phyloP scores from a whole-genome alignment of 2,888 invertebrate species.

The Hypomecis atomaria region DNA sequence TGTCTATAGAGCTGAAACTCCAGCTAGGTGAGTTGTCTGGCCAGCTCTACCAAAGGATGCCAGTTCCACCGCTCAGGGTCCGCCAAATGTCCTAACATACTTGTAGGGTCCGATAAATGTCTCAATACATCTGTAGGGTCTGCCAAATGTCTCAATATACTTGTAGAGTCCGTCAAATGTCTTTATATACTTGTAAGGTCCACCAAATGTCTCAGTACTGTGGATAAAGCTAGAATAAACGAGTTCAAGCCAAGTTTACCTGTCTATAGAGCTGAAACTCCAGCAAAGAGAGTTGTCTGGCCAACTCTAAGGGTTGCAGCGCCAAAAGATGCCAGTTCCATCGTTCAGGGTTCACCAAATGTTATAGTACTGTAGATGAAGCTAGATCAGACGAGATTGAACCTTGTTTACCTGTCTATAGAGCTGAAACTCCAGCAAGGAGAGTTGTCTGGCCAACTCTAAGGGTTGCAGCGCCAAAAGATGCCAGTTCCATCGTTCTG shows the following conservation, averaged over 20 bases:
- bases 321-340: slow-evolving; percentile 83
- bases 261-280: slow-evolving; percentile 92
- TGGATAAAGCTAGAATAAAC: too few relatives aligned
- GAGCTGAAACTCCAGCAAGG: slow-evolving; percentile 97
- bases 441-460: slow-evolving; percentile 98
- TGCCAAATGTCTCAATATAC: too few relatives aligned
- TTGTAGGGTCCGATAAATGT: too few relatives aligned
- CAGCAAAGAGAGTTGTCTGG: slow-evolving; percentile 96
- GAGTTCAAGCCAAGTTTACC: too few relatives aligned
- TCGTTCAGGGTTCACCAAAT: slow-evolving; percentile 64
- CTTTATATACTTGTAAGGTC: slow-evolving; percentile 21
- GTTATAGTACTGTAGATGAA: slow-evolving; percentile 61
- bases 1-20: slow-evolving; percentile 92
- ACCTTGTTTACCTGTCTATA: slow-evolving; percentile 58
- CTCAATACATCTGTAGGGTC: too few relatives aligned
- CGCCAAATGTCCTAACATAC: too few relatives aligned
- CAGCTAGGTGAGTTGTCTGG: slow-evolving; percentile 96
- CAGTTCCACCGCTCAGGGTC: slow-evolving; percentile 62
- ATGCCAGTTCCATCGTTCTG: slow-evolving; percentile 69
- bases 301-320: slow-evolving; percentile 98
- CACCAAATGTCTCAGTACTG: slow-evolving; percentile 62
- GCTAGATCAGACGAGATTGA: too few relatives aligned
- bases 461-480: slow-evolving; percentile 95
- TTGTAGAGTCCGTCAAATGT: too few relatives aligned
- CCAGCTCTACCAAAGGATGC: slow-evolving; percentile 93